Base-by-base conservation (phyloP, 2,888 invertebrate species). In the Thera britannica region DNA sequence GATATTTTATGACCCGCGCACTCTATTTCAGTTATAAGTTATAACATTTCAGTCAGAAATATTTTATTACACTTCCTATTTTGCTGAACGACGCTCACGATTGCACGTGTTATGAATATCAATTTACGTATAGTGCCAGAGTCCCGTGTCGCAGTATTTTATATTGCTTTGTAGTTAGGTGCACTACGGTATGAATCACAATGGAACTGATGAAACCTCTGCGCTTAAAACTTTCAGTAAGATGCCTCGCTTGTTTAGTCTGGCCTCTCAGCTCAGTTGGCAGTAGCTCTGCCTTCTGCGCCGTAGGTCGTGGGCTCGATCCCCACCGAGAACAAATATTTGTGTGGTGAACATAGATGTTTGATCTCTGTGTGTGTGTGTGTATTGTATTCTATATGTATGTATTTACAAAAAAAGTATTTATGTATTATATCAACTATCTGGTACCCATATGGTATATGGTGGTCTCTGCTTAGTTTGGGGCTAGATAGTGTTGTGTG, bases 61-160 rank as follows among this genome's bases (percentile, higher is more conserved):
- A 88, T 89, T 89, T 88, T 88, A 89, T 88, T 86, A 84, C 81
- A 83, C 83, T 85, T 87, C 86, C 84, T 86, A 86, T 87, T 87
- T 89, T 85, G 86, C 85, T 84, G 88, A 87, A 86, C 85, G 85
- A 75, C 83, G 86, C 82, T 88, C 86, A 84, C 85, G 81, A 83
- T 83, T 83, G 87, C 82, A 83, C 90, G 90, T 86, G 89, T 82
- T 85, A 83, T 85, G 90, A 89, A 90, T 90, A 87, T 84, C 80
- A 87, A 90, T 87, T 85, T 85, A 85, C 60, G 64, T 80, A 74
- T 80, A 78, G 74, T 76, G 78, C 76, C 66, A 73, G 79, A 78
- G 80, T 82, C 79, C 78, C 79, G 74, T 78, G 80, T 77, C 79
- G 79, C 77, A 77, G 76, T 82, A 83, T 83, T 83, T 82, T 81